phyloP scores from a whole-genome alignment of 2,888 invertebrate species.

The Harmothoe impar region DNA sequence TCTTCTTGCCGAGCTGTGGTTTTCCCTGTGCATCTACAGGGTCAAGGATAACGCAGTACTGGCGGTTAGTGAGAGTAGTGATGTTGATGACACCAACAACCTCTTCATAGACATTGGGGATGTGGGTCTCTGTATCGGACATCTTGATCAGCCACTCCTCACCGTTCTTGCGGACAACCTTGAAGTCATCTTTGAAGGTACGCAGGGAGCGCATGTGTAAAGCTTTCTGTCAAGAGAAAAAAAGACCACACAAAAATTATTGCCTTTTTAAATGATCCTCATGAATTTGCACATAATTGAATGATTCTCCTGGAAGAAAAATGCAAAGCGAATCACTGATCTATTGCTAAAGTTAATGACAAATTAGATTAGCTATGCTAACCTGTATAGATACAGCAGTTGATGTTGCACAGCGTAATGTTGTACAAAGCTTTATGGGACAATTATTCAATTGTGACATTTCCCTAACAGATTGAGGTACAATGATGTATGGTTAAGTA shows the following conservation, averaged over 20 bases:
- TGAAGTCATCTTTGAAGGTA: conserved; percentile 84
- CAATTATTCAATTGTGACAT: no score
- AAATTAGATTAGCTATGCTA: no score
- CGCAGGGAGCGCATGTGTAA: conserved; percentile 83
- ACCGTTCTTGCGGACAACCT: conserved; percentile 84
- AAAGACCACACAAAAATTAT: neutral
- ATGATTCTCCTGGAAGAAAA: neutral
- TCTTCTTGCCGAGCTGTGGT: conserved; percentile 84
- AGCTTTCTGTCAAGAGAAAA: conserved; percentile 83
- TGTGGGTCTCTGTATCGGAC: conserved; percentile 84
- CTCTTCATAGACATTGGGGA: conserved; percentile 85
- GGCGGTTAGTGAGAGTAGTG: conserved; percentile 84
- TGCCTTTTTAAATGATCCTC: neutral
- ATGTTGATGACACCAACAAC: conserved; percentile 84
- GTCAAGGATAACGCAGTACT: conserved; percentile 85
- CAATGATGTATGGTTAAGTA: no score
- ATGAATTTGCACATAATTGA: neutral
- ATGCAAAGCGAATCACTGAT: no score
- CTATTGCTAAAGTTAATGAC: no score
- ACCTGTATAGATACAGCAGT: no score
- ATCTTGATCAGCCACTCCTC: conserved; percentile 85
- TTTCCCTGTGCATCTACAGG: conserved; percentile 81
- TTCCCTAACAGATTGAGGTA: no score
- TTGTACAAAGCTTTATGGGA: no score
- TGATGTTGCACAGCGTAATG: no score